Base-by-base conservation (phyloP, 2,113 vertebrate genomes). In the Amphiprion ocellaris region DNA sequence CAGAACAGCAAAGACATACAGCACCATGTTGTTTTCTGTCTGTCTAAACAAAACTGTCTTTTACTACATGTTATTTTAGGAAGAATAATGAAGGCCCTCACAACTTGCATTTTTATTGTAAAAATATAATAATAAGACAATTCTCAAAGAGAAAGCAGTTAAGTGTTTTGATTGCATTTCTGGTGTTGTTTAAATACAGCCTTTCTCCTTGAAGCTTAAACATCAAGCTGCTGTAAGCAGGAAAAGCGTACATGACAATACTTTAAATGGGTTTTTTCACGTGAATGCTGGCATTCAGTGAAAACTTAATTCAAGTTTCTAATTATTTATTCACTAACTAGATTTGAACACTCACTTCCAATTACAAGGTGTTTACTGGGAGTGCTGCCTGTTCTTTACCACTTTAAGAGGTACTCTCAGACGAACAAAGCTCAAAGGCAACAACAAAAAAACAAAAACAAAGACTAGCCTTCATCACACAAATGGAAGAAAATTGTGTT, bases 261-360 rank as follows among this genome's bases (percentile, higher is more conserved):
- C 26, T 71, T 50, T 4, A 46, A 59, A 77, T 19, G 1, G 19
- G 16, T 5, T 6, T 37, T 77, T 81, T n/a, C 23, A 9, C n/a
- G 33, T 79, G 24, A 72, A 10, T 47, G 54, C 10, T 19, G 21
- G 46, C 0, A 39, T 41, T 33, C 65, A 24, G 7, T 26, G 11
- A 54, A 54, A 49, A 47, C 39, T 1, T n/a, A 3, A 74, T 47
- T 81, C 3, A 54, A 41, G 28, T 69, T 69, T 65, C 0, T 23
- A n/a, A 49, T 64, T 19, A 65, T 33, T 56, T 41, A 37, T 47
- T 77, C 9, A 56, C 69, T n/a, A 56, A 69, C 47, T 23, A 16
- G 33, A 81, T 11, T 73, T 72, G 39, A 72, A 64, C 47, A 62
- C 11, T 58, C 10, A 54, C 23, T 53, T 64, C 59, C 44, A 66